Percentiles rank a stretch among this genome's conserved stretches.
Evolutionary conservation across 2,797 vertebrate genomes (phyloP).

Genomic region (Paedocypris micromegethes): DNA sequence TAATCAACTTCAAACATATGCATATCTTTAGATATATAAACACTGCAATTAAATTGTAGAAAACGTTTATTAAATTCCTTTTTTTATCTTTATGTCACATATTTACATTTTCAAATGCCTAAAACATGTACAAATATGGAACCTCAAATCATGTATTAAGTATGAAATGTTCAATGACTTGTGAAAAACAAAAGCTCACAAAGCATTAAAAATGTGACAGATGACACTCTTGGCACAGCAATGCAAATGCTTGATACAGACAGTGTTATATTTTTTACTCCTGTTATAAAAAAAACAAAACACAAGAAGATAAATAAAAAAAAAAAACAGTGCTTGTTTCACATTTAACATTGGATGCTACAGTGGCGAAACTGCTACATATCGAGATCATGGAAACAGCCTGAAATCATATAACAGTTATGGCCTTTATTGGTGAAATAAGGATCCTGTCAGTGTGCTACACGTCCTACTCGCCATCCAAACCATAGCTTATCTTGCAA

Average conservation of each 20-base stretch:
- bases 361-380: slow-evolving; percentile 75
- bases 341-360: slow-evolving; percentile 68
- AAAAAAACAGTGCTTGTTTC: slow-evolving; percentile 46
- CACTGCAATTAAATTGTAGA: slow-evolving; percentile 50
- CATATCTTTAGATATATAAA: slow-evolving; percentile 28
- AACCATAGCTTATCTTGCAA: slow-evolving; percentile 45
- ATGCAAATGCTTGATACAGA: slow-evolving; percentile 60
- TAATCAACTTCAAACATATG: slow-evolving; percentile 6
- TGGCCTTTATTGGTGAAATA: slow-evolving; percentile 41
- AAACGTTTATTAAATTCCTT: slow-evolving; percentile 52
- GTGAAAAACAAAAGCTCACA: not conserved
- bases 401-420: slow-evolving; percentile 58
- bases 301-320: slow-evolving; percentile 45
- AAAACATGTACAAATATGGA: slow-evolving; percentile 52
- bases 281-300: slow-evolving; percentile 40
- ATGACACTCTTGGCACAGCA: slow-evolving; percentile 50
- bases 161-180: slow-evolving; percentile 40
- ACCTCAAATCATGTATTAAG: slow-evolving; percentile 34
- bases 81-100: slow-evolving; percentile 65
- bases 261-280: slow-evolving; percentile 43
- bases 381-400: slow-evolving; percentile 52
- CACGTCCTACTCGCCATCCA: slow-evolving; percentile 36
- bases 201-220: slow-evolving; percentile 41
- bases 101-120: slow-evolving; percentile 52
- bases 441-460: slow-evolving; percentile 48